Evolutionary conservation across 2,888 invertebrate species (phyloP).

Genomic region (Drosophila sordidapex): DNA sequence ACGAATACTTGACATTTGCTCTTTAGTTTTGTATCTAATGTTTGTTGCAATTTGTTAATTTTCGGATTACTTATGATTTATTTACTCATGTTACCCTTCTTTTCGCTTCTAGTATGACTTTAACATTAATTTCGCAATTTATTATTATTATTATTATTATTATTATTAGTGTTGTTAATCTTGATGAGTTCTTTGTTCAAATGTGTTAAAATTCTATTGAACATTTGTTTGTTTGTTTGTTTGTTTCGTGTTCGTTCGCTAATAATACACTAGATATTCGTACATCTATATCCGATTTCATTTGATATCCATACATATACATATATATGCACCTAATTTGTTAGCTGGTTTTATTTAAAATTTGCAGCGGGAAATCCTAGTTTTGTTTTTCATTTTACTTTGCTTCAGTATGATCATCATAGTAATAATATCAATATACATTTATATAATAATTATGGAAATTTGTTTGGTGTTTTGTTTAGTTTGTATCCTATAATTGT

Average conservation of each 20-base stretch:
- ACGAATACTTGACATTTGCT: conserved; percentile 50
- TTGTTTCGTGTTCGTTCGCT: conserved; percentile 16
- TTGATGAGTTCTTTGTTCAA: conserved; percentile 31
- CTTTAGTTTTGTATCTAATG: conserved; percentile 48
- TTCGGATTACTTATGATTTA: conserved; percentile 46
- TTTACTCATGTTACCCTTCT: conserved; percentile 53
- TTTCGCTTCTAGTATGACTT: conserved; percentile 45
- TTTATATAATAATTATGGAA: conserved; percentile 42
- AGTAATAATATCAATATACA: conserved; percentile 42
- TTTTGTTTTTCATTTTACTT: background rate
- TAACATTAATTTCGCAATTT: conserved; percentile 21
- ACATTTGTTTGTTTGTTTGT: conserved; percentile 9
- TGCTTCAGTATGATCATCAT: conserved; percentile 32
- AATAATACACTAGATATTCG: conserved; percentile 36
- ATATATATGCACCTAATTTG: conserved; percentile 30
- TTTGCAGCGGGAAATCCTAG: conserved; percentile 18
- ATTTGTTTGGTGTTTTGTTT: conserved; percentile 32
- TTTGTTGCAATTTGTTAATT: conserved; percentile 50
- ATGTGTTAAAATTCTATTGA: conserved; percentile 32
- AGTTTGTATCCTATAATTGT: conserved; percentile 16
- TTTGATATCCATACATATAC: conserved; percentile 17
- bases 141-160: background rate
- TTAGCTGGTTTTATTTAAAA: conserved; percentile 15
- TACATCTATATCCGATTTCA: conserved; percentile 22
- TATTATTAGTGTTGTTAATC: conserved; percentile 1